Evolutionary conservation across 35 echinoderm and acorn worm genomes (phyloP).

Genomic region (Apostichopus parvimensis): DNA sequence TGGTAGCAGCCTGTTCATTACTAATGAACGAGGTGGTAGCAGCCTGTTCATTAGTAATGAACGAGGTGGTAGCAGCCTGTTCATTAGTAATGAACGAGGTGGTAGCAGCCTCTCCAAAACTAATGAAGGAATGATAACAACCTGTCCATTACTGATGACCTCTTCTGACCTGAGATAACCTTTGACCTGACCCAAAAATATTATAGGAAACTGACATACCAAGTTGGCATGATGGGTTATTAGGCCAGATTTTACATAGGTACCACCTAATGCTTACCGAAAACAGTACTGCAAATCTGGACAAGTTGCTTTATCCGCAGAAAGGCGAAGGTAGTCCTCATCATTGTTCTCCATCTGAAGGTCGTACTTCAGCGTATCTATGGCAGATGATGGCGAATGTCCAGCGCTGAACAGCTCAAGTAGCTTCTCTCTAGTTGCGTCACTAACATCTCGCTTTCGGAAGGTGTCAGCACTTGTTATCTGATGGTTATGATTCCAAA

Average conservation of each 20-base stretch:
- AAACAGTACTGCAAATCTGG: constrained; percentile 29
- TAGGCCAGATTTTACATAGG: too few species aligned
- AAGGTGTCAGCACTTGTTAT: constrained; percentile 47
- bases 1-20: too few species aligned
- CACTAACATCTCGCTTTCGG: constrained; percentile 7
- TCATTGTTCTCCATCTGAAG: constrained; percentile 52
- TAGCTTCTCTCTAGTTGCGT: too few species aligned
- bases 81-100: background rate
- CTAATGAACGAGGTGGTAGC: too few species aligned
- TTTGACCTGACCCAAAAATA: too few species aligned
- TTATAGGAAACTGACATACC: too few species aligned
- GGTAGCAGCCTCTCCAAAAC: background rate
- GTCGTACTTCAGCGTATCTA: constrained; percentile 59
- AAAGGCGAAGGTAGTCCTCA: constrained; percentile 32
- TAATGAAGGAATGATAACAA: constrained; percentile 2
- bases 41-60: background rate
- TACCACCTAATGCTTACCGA: too few species aligned
- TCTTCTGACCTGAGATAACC: too few species aligned
- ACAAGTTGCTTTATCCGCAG: constrained; percentile 44
- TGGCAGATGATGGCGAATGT: constrained; percentile 54
- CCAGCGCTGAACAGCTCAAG: constrained; percentile 48
- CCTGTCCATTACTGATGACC: background rate
- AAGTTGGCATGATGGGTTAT: too few species aligned
- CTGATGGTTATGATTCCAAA: constrained; percentile 49
- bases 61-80: background rate